Evolutionary conservation across 2,113 vertebrate species (phyloP).

Genomic region (Ameiurus melas): DNA sequence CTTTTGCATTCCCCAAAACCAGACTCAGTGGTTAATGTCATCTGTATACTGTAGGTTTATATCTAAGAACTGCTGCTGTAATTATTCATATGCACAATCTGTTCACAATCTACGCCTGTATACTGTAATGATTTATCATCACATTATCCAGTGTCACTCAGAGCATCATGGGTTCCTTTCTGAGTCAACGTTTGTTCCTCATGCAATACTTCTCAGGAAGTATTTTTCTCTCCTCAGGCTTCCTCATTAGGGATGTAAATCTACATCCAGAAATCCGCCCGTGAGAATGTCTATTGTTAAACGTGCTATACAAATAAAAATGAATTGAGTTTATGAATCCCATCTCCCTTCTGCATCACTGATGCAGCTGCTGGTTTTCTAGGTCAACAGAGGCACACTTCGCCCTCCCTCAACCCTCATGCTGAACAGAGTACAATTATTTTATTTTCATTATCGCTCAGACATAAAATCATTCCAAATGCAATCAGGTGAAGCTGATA

Average conservation of each 20-base stretch:
- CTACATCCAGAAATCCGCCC: not conserved
- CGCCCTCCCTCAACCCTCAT: slow-evolving; percentile 22
- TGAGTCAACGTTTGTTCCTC: not conserved
- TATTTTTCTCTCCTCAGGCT: not conserved
- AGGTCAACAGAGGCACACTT: slow-evolving; percentile 53
- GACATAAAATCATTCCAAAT: slow-evolving; percentile 18
- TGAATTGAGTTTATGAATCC: not conserved
- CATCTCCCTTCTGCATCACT: not conserved
- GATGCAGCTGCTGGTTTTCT: slow-evolving; percentile 55
- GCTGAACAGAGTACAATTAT: slow-evolving; percentile 37
- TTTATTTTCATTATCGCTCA: slow-evolving; percentile 18
- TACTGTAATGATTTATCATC: not conserved
- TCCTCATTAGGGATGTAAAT: not conserved
- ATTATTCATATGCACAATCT: no score
- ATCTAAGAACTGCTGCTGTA: not conserved
- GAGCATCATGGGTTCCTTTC: not conserved
- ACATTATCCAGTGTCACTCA: not conserved
- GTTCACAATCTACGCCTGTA: not conserved
- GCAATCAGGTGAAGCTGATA: not conserved
- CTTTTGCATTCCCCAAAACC: no score
- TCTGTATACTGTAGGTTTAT: no score
- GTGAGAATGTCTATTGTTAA: not conserved
- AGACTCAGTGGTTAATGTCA: no score
- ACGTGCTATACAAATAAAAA: not conserved
- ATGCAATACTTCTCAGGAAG: not conserved